A percentile compares a stretch with the other conserved stretches of the same genome.
Evolutionary conservation across 2,888 invertebrate genomes (phyloP).

Genomic region (Clostera curtula): DNA sequence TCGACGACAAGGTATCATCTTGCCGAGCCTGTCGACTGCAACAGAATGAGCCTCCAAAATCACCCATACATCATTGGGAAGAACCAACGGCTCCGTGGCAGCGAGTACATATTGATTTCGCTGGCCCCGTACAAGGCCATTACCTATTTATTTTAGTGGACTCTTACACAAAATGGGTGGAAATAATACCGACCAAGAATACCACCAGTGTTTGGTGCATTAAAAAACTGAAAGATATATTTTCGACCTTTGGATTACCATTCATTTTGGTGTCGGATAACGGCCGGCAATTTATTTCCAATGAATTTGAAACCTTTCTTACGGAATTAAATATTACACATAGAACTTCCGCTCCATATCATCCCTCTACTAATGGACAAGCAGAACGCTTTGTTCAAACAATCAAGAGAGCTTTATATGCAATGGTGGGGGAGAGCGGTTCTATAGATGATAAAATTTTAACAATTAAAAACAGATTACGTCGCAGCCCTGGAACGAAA

Average conservation of each 20-base stretch:
- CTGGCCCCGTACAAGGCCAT: not conserved
- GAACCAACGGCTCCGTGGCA: not conserved
- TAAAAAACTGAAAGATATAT: not conserved
- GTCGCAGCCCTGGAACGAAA: no score
- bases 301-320: not conserved
- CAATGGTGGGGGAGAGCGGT: not conserved
- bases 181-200: no score
- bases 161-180: no score
- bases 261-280: not conserved
- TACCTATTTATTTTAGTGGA: not conserved
- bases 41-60: not conserved
- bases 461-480: no score
- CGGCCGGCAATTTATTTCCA: not conserved
- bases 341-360: not conserved
- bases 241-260: not conserved
- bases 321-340: not conserved
- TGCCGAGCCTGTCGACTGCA: not conserved
- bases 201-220: not conserved
- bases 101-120: not conserved
- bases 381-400: not conserved
- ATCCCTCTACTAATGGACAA: not conserved
- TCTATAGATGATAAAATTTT: no score
- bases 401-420: not conserved
- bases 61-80: not conserved
- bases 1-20: not conserved